Evolutionary conservation across 2,797 vertebrate genomes (phyloP), one percentile per base, ranked within the genome.

Genomic region (Sternarchorhynchus goeldii): DNA sequence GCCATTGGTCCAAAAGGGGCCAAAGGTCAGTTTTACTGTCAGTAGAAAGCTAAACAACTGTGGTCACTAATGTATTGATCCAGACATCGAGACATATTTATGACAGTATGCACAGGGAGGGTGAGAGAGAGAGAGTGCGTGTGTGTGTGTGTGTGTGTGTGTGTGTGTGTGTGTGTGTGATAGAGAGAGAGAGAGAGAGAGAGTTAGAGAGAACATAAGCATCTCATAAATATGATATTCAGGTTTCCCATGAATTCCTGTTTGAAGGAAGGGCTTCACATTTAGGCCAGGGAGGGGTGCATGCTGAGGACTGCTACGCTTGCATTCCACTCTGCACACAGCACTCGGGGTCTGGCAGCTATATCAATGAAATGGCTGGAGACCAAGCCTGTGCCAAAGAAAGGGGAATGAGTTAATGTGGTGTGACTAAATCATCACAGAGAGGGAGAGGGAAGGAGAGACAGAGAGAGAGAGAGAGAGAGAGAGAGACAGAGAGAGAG

Each of bases 361-460:
- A 55, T 69, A 72, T 67, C 58, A 69, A 17, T 63, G 50, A 81
- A 81, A 73, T 73, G 69, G 31, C 32, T 73, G 66, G 73, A 79
- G 50, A 70, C 18, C 57, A 63, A 50, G 20, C 21, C 16, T 62
- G 64, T 72, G 68, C 76, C 41, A 14, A 39, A 73, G 79, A 78
- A 76, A 73, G 63, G 68, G 68, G 64, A 56, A 70, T 39, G 50
- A 79, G 74, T 53, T 80, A 84, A 81, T 77, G 77, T 71, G 57
- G 77, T 67, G 77, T 79, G 74, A 80, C 83, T 75, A 77, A 82
- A 77, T 70, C 36, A 45, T 63, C 73, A 34, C 74, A 66, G 59
- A 32, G 71, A 70, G 50, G 45, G 41, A 79, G 65, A 76, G 25
- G 62, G 45, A 18, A 6, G 5, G 36, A 34, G 5, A 18, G 77